A percentile compares a stretch with the other conserved stretches of the same genome.
Conservation (phyloP, 2,888 invertebrate genomes). For the Apotomis turbidana region DNA sequence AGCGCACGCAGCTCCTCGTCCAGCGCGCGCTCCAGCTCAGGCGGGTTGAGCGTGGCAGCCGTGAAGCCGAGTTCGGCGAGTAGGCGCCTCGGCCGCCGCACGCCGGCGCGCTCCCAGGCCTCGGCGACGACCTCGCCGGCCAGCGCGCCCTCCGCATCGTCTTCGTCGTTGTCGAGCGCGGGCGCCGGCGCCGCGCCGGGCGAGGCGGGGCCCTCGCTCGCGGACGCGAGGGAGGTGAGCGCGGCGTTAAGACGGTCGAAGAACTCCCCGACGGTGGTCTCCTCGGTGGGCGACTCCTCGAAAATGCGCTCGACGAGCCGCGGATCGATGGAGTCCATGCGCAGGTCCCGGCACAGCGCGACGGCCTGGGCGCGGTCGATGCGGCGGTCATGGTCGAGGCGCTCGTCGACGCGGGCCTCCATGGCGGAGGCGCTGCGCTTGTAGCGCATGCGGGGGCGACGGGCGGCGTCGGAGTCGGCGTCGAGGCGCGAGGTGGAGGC, state of each 20-base stretch:
- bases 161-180: conserved; percentile 41
- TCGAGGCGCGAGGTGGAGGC: conserved; percentile 65
- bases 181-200: conserved; percentile 79
- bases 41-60: conserved; percentile 81
- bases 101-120: conserved; percentile 89
- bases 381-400: conserved; percentile 66
- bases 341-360: conserved; percentile 67
- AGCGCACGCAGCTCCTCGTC: conserved; percentile 85
- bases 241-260: conserved; percentile 70
- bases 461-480: conserved; percentile 46
- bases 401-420: conserved; percentile 45
- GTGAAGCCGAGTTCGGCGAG: conserved; percentile 88
- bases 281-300: conserved; percentile 56
- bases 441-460: conserved; percentile 29
- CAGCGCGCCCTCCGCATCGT: conserved; percentile 53
- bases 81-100: conserved; percentile 85
- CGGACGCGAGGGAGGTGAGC: conserved; percentile 62
- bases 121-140: conserved; percentile 85
- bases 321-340: conserved; percentile 69
- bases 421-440: conserved; percentile 37
- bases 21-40: conserved; percentile 86
- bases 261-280: conserved; percentile 76
- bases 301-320: conserved; percentile 68
- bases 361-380: conserved; percentile 68
- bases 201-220: conserved; percentile 48